phyloP scores from a whole-genome alignment of 2,888 invertebrate genomes.

The Callyntrura guangdongensis region DNA sequence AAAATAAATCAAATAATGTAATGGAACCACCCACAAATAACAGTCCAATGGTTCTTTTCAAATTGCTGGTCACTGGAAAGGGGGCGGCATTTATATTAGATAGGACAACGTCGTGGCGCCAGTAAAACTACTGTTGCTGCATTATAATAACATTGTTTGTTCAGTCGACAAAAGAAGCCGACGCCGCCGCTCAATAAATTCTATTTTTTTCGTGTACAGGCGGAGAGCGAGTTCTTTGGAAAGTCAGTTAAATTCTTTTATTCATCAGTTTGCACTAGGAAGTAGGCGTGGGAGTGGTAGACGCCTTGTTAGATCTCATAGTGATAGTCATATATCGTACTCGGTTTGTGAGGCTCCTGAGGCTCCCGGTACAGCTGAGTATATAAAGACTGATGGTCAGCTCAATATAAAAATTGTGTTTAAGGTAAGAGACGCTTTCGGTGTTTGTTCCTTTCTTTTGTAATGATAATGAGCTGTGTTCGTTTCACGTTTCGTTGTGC shows the following conservation, averaged over 20 bases:
- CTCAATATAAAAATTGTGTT: constrained; percentile 96
- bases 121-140: neutral
- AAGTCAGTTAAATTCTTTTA: constrained; percentile 92
- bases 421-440: constrained; percentile 88
- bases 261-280: constrained; percentile 86
- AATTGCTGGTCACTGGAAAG: constrained; percentile 24
- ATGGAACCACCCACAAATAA: constrained; percentile 16
- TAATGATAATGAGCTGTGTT: too few relatives aligned
- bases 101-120: neutral
- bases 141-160: neutral
- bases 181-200: neutral
- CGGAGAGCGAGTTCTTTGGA: constrained; percentile 90
- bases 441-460: neutral
- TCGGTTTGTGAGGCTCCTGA: constrained; percentile 94
- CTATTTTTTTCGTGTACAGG: constrained; percentile 62
- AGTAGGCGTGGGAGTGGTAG: constrained; percentile 88
- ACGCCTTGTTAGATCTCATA: constrained; percentile 93
- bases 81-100: constrained; percentile 47
- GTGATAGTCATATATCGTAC: constrained; percentile 96
- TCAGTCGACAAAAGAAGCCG: neutral
- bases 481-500: too few relatives aligned
- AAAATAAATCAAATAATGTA: constrained; percentile 34
- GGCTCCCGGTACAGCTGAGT: constrained; percentile 94
- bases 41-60: neutral
- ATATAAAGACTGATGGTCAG: constrained; percentile 98